phyloP scores from a whole-genome alignment of 2,113 vertebrate species.

The Nibea coibor region DNA sequence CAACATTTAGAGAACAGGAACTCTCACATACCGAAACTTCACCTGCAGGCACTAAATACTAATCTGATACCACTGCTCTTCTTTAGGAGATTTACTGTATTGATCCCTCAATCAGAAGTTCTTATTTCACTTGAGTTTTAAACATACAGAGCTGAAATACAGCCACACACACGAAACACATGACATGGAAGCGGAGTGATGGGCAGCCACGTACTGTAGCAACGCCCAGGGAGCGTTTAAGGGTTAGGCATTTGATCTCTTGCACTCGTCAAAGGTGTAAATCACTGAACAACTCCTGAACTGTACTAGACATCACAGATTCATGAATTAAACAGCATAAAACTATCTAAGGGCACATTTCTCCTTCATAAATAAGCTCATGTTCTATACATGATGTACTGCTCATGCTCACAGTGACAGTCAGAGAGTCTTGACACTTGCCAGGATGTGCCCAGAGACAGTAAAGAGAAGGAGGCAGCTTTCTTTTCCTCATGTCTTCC shows the following conservation, averaged over 20 bases:
- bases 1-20: neutral
- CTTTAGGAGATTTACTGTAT: too few species aligned
- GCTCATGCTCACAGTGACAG: conserved; percentile 48
- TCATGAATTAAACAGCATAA: neutral
- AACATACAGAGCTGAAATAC: too few species aligned
- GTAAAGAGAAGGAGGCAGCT: conserved; percentile 41
- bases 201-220: too few species aligned
- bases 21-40: neutral
- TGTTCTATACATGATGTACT: conserved; percentile 45
- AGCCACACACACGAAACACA: too few species aligned
- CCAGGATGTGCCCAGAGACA: conserved; percentile 52
- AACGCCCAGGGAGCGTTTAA: too few species aligned
- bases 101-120: too few species aligned
- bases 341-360: neutral
- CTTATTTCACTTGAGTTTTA: too few species aligned
- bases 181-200: too few species aligned
- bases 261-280: neutral
- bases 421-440: conserved; percentile 45
- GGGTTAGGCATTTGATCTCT: too few species aligned
- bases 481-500: conserved; percentile 44
- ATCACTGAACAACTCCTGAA: neutral
- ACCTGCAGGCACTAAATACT: neutral
- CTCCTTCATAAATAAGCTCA: conserved; percentile 6
- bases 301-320: neutral
- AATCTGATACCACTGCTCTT: neutral